These are phyloP conservation scores for Apostichopus parvimensis DNA, from an alignment of 35 echinoderm and acorn worm genomes.

Conservation along the genomic window DNA sequence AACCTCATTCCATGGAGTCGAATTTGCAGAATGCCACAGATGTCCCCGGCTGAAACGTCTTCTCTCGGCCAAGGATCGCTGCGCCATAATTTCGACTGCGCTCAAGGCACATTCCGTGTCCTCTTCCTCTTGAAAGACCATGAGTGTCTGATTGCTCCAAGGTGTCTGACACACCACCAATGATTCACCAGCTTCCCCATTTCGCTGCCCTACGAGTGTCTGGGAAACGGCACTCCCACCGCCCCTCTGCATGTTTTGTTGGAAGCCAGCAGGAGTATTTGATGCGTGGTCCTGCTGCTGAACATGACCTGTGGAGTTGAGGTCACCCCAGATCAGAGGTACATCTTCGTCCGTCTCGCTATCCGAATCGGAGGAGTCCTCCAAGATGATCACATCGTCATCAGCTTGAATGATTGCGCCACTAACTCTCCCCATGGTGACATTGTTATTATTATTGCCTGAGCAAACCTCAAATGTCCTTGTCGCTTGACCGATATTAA, in stretches of 20 bases:
- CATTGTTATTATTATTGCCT: not conserved
- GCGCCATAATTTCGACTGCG: not conserved
- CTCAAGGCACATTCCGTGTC: conserved; percentile 16
- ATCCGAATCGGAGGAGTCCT: conserved; percentile 1
- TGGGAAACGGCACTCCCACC: not conserved
- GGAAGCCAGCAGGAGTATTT: not conserved
- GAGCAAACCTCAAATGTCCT: conserved; percentile 5
- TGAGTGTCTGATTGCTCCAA: not conserved
- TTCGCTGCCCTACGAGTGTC: not conserved
- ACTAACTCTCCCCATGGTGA: not conserved
- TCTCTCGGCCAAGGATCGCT: not conserved
- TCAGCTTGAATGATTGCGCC: not conserved
- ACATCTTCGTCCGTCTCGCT: conserved; percentile 1
- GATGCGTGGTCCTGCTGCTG: not conserved
- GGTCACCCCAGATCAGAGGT: conserved; percentile 15
- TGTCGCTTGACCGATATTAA: not conserved
- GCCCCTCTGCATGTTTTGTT: not conserved
- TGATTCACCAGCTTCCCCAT: not conserved
- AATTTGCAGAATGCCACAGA: not conserved
- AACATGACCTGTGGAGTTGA: not conserved
- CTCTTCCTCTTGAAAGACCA: conserved; percentile 18
- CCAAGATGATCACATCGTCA: conserved; percentile 3
- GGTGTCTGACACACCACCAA: not conserved
- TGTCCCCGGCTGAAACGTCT: not conserved
- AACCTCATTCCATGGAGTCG: not conserved